These are phyloP conservation scores for Sceloporus tristichus DNA, from an alignment of 2,113 vertebrate species.

Conservation along the genomic window DNA sequence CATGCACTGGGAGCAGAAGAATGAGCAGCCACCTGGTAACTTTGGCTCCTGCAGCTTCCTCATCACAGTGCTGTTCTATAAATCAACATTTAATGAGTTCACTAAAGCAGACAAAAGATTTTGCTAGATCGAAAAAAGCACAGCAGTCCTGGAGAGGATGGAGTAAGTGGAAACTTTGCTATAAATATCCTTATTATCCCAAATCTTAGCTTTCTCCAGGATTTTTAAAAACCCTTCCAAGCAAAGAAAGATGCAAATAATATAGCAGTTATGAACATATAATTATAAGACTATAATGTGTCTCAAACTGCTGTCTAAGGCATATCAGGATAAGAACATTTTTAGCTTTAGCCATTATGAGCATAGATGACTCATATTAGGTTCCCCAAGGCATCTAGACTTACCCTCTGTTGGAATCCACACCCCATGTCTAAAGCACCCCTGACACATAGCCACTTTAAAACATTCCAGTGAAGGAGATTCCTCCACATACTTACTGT, in stretches of 20 bases:
- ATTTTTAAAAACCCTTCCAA: not conserved
- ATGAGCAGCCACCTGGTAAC: not conserved
- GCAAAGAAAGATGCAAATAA: not conserved
- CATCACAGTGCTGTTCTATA: not conserved
- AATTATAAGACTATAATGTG: not conserved
- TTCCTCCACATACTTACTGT: too few species aligned
- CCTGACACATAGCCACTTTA: too few species aligned
- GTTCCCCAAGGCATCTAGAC: too few species aligned
- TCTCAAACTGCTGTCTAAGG: not conserved
- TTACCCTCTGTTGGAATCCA: too few species aligned
- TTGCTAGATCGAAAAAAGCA: not conserved
- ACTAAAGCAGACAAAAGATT: constrained; percentile 1
- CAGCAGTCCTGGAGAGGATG: not conserved
- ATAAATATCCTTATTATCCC: not conserved
- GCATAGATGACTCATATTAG: too few species aligned
- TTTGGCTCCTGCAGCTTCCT: constrained; percentile 9
- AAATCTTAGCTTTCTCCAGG: not conserved
- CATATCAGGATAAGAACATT: not conserved
- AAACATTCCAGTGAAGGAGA: too few species aligned
- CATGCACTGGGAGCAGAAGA: not conserved
- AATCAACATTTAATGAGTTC: constrained; percentile 13
- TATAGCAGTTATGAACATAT: constrained; percentile 4
- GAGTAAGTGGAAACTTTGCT: constrained; percentile 6
- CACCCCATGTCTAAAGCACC: too few species aligned
- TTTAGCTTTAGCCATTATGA: too few species aligned